These are phyloP conservation scores for Nannoperca obscura DNA, from an alignment of 2,797 vertebrate genomes.

Conservation along the genomic window DNA sequence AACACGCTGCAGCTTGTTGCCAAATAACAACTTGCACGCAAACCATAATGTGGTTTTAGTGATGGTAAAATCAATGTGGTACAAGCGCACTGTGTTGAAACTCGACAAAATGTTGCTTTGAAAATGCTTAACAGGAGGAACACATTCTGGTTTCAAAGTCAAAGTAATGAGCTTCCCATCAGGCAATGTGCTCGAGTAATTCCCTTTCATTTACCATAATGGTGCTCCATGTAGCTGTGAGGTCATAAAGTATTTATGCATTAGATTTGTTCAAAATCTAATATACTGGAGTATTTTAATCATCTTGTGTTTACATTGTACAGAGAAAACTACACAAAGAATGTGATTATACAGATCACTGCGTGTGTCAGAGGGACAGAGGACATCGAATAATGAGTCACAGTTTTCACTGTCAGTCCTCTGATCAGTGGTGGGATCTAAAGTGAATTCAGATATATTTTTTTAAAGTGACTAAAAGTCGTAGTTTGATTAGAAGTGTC, in stretches of 20 bases:
- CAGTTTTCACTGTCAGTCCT: conserved; percentile 25
- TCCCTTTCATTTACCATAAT: conserved; percentile 68
- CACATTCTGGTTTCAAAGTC: conserved; percentile 59
- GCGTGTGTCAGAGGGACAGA: conserved; percentile 51
- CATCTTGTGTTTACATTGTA: conserved; percentile 64
- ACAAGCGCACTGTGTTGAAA: conserved; percentile 5
- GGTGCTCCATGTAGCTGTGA: conserved; percentile 51
- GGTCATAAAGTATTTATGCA: conserved; percentile 70
- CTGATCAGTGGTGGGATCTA: conserved; percentile 32
- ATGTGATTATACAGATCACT: conserved; percentile 60
- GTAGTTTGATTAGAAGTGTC: conserved; percentile 20
- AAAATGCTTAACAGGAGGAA: conserved; percentile 42
- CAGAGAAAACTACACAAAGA: conserved; percentile 57
- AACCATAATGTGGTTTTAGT: neutral
- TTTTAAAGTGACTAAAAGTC: conserved; percentile 34
- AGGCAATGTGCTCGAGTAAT: conserved; percentile 61
- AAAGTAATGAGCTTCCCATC: conserved; percentile 63
- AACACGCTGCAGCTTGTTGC: neutral
- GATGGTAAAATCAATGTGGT: conserved; percentile 16
- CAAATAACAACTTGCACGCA: neutral
- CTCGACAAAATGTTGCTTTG: neutral
- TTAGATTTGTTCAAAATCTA: conserved; percentile 63
- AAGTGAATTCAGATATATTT: neutral
- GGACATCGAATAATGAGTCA: conserved; percentile 2
- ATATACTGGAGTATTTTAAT: conserved; percentile 63